Percentiles rank a stretch among this genome's conserved stretches.
These are phyloP conservation scores for Tachina lurida DNA, from an alignment of 2,888 invertebrate species.

Conservation along the genomic window DNA sequence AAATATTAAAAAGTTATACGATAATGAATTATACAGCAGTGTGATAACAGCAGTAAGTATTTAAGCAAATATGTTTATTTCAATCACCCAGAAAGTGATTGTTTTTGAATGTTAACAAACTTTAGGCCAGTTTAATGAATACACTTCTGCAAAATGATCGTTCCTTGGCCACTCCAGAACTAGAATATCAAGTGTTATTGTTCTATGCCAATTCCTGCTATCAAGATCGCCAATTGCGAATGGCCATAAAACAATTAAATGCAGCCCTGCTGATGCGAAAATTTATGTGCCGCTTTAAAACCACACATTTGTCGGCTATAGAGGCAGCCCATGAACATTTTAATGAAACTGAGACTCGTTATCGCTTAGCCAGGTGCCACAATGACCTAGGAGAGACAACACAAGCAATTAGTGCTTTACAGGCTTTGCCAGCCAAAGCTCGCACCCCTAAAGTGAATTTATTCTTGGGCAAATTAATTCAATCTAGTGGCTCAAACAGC, in stretches of 20 bases:
- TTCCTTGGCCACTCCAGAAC: conserved; percentile 82
- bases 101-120: background rate
- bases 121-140: conserved; percentile 87
- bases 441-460: conserved; percentile 89
- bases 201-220: conserved; percentile 89
- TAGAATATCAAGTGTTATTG: conserved; percentile 87
- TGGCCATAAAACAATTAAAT: conserved; percentile 86
- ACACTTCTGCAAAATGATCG: conserved; percentile 87
- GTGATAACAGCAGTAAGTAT: conserved; percentile 87
- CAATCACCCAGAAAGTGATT: background rate
- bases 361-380: conserved; percentile 88
- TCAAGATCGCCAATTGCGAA: conserved; percentile 86
- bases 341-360: conserved; percentile 88
- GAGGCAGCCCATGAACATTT: conserved; percentile 79
- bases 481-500: conserved; percentile 85
- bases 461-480: conserved; percentile 89
- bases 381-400: conserved; percentile 86
- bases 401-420: conserved; percentile 83
- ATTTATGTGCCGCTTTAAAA: conserved; percentile 78
- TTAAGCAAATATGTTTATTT: background rate
- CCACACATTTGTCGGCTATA: conserved; percentile 75
- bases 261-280: conserved; percentile 84
- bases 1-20: conserved; percentile 88
- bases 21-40: conserved; percentile 88
- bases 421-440: conserved; percentile 85